Percentiles rank a stretch among this genome's conserved stretches.
Conservation (phyloP, 2,797 vertebrate species). For the Poecilia gillii region DNA sequence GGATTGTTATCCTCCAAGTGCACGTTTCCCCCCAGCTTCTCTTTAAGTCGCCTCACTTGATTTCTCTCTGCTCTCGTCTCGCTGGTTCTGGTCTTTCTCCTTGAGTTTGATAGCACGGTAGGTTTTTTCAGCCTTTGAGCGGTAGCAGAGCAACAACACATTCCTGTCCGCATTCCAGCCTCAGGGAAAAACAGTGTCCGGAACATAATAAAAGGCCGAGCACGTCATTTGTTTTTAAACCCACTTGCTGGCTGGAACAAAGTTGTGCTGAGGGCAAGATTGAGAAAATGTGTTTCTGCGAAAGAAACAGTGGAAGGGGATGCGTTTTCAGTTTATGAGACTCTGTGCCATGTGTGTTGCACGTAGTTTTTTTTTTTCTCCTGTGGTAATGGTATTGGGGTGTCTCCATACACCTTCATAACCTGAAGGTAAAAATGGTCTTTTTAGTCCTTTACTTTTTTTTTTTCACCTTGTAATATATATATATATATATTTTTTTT, state of each 20-base stretch:
- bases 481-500: too few relatives aligned
- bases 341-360: slow-evolving; percentile 29
- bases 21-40: slow-evolving; percentile 1
- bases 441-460: not conserved
- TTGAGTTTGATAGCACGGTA: slow-evolving; percentile 58
- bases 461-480: slow-evolving; percentile 7
- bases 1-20: slow-evolving; percentile 41
- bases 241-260: slow-evolving; percentile 75
- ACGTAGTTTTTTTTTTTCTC: slow-evolving; percentile 10
- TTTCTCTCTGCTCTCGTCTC: slow-evolving; percentile 34
- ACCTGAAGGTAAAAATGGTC: slow-evolving; percentile 23
- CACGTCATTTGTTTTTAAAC: slow-evolving; percentile 80
- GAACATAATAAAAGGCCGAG: slow-evolving; percentile 80
- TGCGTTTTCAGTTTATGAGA: slow-evolving; percentile 57
- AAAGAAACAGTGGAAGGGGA: slow-evolving; percentile 58
- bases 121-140: slow-evolving; percentile 71
- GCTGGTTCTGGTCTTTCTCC: slow-evolving; percentile 34
- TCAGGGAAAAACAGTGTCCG: slow-evolving; percentile 79
- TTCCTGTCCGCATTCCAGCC: slow-evolving; percentile 83
- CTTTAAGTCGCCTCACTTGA: slow-evolving; percentile 13
- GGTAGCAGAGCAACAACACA: slow-evolving; percentile 81
- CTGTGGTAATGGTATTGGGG: slow-evolving; percentile 47
- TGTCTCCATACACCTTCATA: slow-evolving; percentile 23
- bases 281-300: slow-evolving; percentile 66
- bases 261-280: slow-evolving; percentile 64